Evolutionary conservation across 92 coral and sea anemone genomes (phyloP).

Genomic region (Blastomussa wellsi): DNA sequence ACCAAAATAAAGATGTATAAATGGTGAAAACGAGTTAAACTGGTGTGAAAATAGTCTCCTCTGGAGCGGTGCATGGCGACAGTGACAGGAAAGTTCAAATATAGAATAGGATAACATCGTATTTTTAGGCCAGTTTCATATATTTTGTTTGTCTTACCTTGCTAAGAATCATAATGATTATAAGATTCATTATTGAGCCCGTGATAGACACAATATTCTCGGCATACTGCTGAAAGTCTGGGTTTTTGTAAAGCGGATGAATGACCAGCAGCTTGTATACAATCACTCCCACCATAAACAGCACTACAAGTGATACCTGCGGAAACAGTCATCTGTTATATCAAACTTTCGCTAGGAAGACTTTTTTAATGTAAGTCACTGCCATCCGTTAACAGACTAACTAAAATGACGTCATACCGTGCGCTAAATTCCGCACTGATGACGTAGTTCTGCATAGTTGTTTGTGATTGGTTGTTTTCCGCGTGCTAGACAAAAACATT

Average conservation of each 20-base stretch:
- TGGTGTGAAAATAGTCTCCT: too few relatives aligned
- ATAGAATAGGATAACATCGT: too few relatives aligned
- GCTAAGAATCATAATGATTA: slow-evolving; percentile 96
- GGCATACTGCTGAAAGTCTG: slow-evolving; percentile 86
- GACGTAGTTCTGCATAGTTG: too few relatives aligned
- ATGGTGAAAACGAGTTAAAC: background rate
- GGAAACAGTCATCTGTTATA: background rate
- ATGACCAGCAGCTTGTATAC: slow-evolving; percentile 93
- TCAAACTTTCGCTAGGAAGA: background rate
- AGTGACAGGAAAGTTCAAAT: too few relatives aligned
- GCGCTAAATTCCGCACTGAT: background rate
- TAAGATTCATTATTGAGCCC: slow-evolving; percentile 91
- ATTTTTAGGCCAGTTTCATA: background rate
- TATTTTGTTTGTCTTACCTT: slow-evolving; percentile 50
- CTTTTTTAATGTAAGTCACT: too few relatives aligned
- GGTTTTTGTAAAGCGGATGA: slow-evolving; percentile 86
- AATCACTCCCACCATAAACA: slow-evolving; percentile 98
- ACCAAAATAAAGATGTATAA: background rate
- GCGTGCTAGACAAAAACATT: background rate
- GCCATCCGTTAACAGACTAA: background rate
- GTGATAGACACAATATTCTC: slow-evolving; percentile 83
- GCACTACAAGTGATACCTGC: slow-evolving; percentile 91
- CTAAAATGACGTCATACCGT: background rate
- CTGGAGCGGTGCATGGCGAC: too few relatives aligned
- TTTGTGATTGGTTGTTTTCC: background rate